phyloP scores from a whole-genome alignment of 2,113 vertebrate species.

The Festucalex cinctus region DNA sequence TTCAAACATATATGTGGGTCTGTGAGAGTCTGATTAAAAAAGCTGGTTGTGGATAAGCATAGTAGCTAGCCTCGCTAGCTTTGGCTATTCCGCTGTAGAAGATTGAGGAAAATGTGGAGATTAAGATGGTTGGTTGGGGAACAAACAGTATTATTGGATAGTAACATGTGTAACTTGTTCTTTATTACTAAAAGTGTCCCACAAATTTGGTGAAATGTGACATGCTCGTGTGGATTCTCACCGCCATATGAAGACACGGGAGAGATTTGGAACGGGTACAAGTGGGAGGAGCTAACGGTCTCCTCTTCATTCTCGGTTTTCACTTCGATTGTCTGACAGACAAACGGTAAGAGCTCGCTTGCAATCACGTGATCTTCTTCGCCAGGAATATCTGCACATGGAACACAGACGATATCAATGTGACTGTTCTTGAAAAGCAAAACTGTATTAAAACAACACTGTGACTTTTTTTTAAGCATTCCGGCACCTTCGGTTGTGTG shows the following conservation, averaged over 20 bases:
- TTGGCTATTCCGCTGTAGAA: too few species aligned
- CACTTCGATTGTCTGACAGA: constrained; percentile 97
- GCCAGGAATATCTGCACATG: constrained; percentile 24
- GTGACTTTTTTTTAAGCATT: background rate
- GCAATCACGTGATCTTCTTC: constrained; percentile 85
- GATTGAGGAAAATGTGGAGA: too few species aligned
- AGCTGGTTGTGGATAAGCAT: too few species aligned
- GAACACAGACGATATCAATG: constrained; percentile 2
- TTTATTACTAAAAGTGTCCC: too few species aligned
- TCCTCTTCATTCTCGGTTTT: constrained; percentile 95
- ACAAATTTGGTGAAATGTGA: background rate
- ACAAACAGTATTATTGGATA: too few species aligned
- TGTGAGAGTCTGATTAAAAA: too few species aligned
- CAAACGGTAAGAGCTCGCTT: constrained; percentile 87
- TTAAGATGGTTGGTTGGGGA: too few species aligned
- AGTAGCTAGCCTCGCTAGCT: too few species aligned
- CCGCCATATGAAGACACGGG: constrained; percentile 91
- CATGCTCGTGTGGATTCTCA: constrained; percentile 55
- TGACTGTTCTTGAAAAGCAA: background rate
- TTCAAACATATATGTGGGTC: too few species aligned
- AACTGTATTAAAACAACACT: too few species aligned
- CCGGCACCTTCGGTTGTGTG: constrained; percentile 73
- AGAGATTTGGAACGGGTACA: constrained; percentile 94
- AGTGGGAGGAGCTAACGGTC: constrained; percentile 85
- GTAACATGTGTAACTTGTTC: too few species aligned